phyloP scores from a whole-genome alignment of 2,797 vertebrate species.

The Salarias fasciatus region DNA sequence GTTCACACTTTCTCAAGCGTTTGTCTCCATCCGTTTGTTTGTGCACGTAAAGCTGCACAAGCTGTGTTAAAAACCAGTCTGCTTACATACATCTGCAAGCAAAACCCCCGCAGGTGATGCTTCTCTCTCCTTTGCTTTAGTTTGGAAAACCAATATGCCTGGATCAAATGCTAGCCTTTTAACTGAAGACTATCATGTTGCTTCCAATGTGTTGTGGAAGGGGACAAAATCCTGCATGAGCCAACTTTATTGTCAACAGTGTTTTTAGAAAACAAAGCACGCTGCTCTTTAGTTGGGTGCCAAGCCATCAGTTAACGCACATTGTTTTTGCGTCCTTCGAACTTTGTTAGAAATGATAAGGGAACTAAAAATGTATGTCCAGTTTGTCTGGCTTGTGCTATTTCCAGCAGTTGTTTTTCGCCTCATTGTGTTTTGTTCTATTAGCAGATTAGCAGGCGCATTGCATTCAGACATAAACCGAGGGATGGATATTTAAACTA shows the following conservation, averaged over 20 bases:
- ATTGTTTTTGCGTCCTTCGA: conserved; percentile 64
- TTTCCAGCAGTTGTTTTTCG: conserved; percentile 65
- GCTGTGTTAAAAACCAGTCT: conserved; percentile 18
- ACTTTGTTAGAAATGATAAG: conserved; percentile 61
- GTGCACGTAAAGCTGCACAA: conserved; percentile 4
- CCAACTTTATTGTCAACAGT: conserved; percentile 20
- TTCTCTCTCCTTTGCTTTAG: conserved; percentile 22
- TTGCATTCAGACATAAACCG: conserved; percentile 27
- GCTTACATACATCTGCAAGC: conserved; percentile 37
- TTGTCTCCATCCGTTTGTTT: conserved; percentile 18
- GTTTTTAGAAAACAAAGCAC: conserved; percentile 18
- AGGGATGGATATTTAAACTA: conserved; percentile 21
- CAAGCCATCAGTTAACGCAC: conserved; percentile 40
- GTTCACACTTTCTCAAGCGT: conserved; percentile 25
- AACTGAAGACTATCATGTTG: conserved; percentile 36
- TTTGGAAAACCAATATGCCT: conserved; percentile 43
- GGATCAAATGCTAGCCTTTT: conserved; percentile 24
- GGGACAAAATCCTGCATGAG: background rate
- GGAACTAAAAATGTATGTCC: conserved; percentile 60
- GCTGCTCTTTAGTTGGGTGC: conserved; percentile 32
- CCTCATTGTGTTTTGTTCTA: conserved; percentile 58
- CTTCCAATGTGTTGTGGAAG: conserved; percentile 5
- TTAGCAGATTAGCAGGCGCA: conserved; percentile 44
- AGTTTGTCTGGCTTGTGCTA: conserved; percentile 44
- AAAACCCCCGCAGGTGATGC: conserved; percentile 19